Conservation (phyloP, 2,797 vertebrate species). For the Channallabes apus region DNA sequence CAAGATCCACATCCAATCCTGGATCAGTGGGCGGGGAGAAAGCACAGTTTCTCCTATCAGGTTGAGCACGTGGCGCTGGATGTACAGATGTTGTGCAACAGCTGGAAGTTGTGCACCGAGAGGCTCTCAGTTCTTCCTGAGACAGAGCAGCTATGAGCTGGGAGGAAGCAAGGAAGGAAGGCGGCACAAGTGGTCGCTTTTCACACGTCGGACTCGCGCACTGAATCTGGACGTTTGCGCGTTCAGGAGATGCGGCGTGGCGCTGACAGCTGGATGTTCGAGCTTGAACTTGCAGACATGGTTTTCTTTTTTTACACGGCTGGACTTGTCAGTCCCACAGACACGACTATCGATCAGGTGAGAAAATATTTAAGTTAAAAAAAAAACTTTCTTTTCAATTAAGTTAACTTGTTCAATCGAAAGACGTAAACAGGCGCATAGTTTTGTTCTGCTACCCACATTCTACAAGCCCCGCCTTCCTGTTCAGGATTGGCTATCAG, state of each 20-base stretch:
- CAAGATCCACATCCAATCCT: constrained; percentile 55
- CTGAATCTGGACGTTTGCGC: constrained; percentile 28
- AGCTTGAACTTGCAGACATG: constrained; percentile 62
- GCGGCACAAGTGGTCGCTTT: constrained; percentile 63
- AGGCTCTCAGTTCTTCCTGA: neutral
- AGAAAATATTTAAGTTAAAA: constrained; percentile 49
- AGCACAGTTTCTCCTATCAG: constrained; percentile 60
- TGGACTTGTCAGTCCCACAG: constrained; percentile 71
- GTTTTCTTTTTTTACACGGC: constrained; percentile 75
- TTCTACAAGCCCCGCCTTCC: neutral
- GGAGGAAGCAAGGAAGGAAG: constrained; percentile 63
- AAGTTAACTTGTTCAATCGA: neutral
- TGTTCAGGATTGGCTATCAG: neutral
- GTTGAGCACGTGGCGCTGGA: constrained; percentile 70
- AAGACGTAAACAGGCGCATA: neutral
- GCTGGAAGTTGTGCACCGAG: constrained; percentile 48
- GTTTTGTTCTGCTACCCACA: neutral
- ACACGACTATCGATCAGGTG: constrained; percentile 71
- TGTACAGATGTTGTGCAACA: constrained; percentile 69
- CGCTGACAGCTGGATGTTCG: constrained; percentile 40
- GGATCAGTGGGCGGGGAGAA: constrained; percentile 55
- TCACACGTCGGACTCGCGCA: constrained; percentile 11
- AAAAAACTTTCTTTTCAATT: neutral
- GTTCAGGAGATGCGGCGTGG: constrained; percentile 45
- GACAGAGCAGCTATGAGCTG: neutral